Percentiles rank a stretch among this genome's conserved stretches.
These are phyloP conservation scores for Salvelinus namaycush DNA, from an alignment of 2,113 vertebrate species.

Conservation along the genomic window DNA sequence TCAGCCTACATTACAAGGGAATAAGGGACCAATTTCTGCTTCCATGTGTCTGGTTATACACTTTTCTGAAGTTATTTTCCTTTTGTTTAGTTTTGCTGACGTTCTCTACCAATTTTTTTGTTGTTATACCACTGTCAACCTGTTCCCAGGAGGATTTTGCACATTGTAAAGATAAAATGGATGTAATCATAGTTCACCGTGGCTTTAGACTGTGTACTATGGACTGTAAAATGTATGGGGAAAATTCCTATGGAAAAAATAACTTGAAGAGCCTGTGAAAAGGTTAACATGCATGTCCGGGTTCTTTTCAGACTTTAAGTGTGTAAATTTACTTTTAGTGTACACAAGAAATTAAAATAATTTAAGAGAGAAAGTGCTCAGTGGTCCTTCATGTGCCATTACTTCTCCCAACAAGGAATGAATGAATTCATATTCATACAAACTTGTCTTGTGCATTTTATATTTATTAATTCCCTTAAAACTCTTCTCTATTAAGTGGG, in stretches of 20 bases:
- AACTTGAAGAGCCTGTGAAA: slow-evolving; percentile 86
- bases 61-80: slow-evolving; percentile 39
- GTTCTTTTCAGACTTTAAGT: slow-evolving; percentile 86
- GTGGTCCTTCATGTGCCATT: slow-evolving; percentile 9
- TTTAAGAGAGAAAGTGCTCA: slow-evolving; percentile 80
- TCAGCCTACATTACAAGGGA: slow-evolving; percentile 71
- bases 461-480: background rate
- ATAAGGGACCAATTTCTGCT: slow-evolving; percentile 90
- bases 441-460: background rate
- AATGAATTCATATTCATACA: too few species aligned
- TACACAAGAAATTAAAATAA: slow-evolving; percentile 97
- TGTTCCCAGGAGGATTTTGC: slow-evolving; percentile 90
- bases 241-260: slow-evolving; percentile 96
- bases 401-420: background rate
- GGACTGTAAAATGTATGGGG: slow-evolving; percentile 88
- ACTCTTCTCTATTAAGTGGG: too few species aligned
- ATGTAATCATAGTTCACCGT: slow-evolving; percentile 94
- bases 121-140: slow-evolving; percentile 78
- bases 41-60: slow-evolving; percentile 74
- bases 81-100: slow-evolving; percentile 52
- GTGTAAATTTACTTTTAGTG: slow-evolving; percentile 99
- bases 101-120: slow-evolving; percentile 35
- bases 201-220: slow-evolving; percentile 93
- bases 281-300: slow-evolving; percentile 89
- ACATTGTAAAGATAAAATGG: slow-evolving; percentile 94